Evolutionary conservation across 2,888 invertebrate species (phyloP).

Genomic region (Tenthredo amoena): DNA sequence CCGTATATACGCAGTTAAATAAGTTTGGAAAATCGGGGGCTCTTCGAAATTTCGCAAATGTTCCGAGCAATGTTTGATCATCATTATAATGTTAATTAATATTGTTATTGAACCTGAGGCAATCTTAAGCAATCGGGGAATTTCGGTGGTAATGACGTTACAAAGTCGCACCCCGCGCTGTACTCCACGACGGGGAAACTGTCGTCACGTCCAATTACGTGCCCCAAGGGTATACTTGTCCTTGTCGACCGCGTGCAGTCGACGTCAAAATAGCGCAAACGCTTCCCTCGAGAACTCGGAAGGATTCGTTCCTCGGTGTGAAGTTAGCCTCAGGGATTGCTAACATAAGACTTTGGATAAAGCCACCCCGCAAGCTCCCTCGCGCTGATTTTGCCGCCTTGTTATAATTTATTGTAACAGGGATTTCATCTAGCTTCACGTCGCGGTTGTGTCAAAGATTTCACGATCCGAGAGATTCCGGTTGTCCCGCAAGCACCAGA

Average conservation of each 20-base stretch:
- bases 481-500: background rate
- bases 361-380: background rate
- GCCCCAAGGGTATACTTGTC: constrained; percentile 35
- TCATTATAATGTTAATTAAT: constrained; percentile 50
- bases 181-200: background rate
- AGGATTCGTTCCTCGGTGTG: constrained; percentile 40
- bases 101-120: constrained; percentile 28
- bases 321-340: constrained; percentile 9
- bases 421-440: background rate
- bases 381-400: background rate
- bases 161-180: constrained; percentile 11
- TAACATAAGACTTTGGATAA: constrained; percentile 6
- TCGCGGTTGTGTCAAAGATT: background rate
- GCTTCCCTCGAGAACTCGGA: constrained; percentile 28
- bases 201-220: constrained; percentile 43
- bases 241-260: constrained; percentile 31
- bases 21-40: background rate
- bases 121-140: constrained; percentile 23
- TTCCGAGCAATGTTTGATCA: background rate
- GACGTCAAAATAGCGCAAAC: constrained; percentile 47
- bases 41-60: background rate
- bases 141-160: constrained; percentile 42
- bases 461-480: background rate
- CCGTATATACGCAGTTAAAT: background rate
- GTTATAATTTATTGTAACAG: constrained; percentile 9